A percentile compares a stretch with the other conserved stretches of the same genome.
Conservation (phyloP, 2,113 vertebrate species). For the Atlantisia rogersi region DNA sequence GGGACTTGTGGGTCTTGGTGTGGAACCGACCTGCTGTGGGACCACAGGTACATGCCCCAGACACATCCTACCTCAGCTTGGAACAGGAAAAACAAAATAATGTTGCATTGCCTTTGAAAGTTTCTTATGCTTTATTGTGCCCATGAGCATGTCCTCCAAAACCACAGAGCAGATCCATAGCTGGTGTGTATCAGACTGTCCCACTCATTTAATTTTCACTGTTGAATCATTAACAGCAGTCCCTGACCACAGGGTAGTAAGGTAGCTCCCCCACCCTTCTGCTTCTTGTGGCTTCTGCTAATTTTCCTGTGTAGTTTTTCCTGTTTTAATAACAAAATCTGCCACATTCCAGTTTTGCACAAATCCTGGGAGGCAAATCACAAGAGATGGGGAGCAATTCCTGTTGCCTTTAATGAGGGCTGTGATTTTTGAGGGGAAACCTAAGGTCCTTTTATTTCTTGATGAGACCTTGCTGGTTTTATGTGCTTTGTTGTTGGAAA, state of each 20-base stretch:
- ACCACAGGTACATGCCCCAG: not conserved
- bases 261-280: not conserved
- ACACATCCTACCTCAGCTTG: not conserved
- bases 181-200: not conserved
- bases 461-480: not conserved
- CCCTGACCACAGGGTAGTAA: not conserved
- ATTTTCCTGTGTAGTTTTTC: slow-evolving; percentile 16
- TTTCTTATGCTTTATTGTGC: not conserved
- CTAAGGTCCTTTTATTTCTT: not conserved
- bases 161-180: not conserved
- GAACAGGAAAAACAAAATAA: not conserved
- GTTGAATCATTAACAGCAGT: not conserved
- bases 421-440: not conserved
- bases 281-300: not conserved
- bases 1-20: not conserved
- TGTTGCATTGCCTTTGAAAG: not conserved
- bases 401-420: not conserved
- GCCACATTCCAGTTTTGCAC: not conserved
- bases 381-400: not conserved
- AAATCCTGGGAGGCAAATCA: slow-evolving; percentile 12
- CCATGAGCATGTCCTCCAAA: not conserved
- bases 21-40: not conserved
- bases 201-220: not conserved
- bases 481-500: not conserved
- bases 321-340: not conserved